Evolutionary conservation across 2,888 invertebrate genomes (phyloP), one percentile per base, ranked within the genome.

Genomic region (Epistrophe eligans): DNA sequence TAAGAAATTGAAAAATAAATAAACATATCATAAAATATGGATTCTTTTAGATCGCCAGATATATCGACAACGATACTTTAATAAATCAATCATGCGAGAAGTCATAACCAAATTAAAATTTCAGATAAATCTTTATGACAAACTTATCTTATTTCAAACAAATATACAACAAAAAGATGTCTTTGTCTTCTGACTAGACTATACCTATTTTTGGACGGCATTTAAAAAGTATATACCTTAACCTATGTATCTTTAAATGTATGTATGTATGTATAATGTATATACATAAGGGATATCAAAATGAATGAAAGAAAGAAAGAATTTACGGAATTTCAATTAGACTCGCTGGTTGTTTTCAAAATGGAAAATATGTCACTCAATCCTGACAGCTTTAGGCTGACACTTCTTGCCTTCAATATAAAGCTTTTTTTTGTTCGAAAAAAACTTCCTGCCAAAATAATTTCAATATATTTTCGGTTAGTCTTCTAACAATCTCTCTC

Each of bases 281-380:
- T n/a, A n/a, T n/a, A n/a, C n/a, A n/a, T n/a, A n/a, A n/a, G n/a
- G n/a, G n/a, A n/a, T n/a, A n/a, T n/a, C n/a, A n/a, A n/a, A 55
- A 67, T 73, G 64, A 82, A 74, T 62, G 60, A 62, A 62, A 64
- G 71, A 70, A 82, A 76, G 85, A 70, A 82, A 79, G 85, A 82
- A 87, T 87, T 87, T 79, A 62, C 50, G 85, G 85, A 82, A 87
- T 87, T 87, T 87, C 85, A 87, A 87, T 87, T 82, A 87, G 74
- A 87, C 71, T 77, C 52, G 79, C 70, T 87, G 5, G 5, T 32
- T 82, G 85, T 71, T 82, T 24, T 74, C 82, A 57, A 84, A 84
- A 80, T 55, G 77, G 72, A 84, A 79, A 55, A 72, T 79, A 64
- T 82, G 85, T 82, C 85, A 82, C 79, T 87, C 85, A 87, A 4